Evolutionary conservation across 2,888 invertebrate genomes (phyloP), one percentile per base, ranked within the genome.

Genomic region (Branchellion lobata): DNA sequence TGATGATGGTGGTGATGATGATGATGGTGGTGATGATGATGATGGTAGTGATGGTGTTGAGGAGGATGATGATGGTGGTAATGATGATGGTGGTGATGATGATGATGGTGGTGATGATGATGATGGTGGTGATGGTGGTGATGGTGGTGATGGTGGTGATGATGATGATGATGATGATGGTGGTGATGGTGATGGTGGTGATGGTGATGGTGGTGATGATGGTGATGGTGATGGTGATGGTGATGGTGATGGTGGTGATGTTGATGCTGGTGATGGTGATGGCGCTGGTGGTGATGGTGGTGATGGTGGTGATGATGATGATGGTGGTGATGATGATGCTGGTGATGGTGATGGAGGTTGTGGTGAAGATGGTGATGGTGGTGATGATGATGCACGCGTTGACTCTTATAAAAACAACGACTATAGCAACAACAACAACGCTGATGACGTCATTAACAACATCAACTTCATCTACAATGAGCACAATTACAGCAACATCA

Each of bases 131-230:
- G 14, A 51, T 18, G 18, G 21, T 18, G 24, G 24, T 33, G 24
- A 27, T 21, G 27, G 21, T 27, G 29, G 29, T 27, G 65, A 21
- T n/a, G 29, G 65, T n/a, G 21, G 21, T n/a, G 29, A 65, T 65
- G 29, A 65, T n/a, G 29, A 65, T 27, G 29, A 65, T 27, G 29
- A 29, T 65, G 65, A 65, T 65, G 24, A 65, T 65, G 65, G 29
- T 27, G n/a, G 65, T 65, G 29, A 21, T 65, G 29, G n/a, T 27
- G n/a, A 65, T 27, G 24, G 8, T n/a, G n/a, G n/a, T n/a, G n/a
- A n/a, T 86, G 82, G 14, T 40, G 14, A 40, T 40, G 40, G 14
- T 40, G 40, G 14, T 40, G 40, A 40, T 40, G 40, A 40, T 40
- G 40, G 14, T 40, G 40, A 40, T 40, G 40, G 40, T 40, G 40